Evolutionary conservation across 2,797 vertebrate genomes (phyloP).

Genomic region (Morelia viridis): DNA sequence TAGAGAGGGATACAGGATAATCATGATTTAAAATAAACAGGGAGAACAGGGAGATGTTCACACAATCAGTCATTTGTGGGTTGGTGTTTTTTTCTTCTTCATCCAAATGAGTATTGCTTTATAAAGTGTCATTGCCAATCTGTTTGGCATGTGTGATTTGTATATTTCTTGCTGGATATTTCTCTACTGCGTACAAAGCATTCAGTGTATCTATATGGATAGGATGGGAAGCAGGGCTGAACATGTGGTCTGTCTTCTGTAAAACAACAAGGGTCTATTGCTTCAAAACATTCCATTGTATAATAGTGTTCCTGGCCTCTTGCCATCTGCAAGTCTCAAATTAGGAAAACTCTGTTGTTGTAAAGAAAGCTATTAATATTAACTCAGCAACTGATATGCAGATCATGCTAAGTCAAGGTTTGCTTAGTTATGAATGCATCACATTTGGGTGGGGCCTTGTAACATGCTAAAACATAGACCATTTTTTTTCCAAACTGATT

Average conservation of each 20-base stretch:
- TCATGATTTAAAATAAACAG: not conserved
- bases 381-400: not conserved
- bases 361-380: not conserved
- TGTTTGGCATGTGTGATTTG: not conserved
- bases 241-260: not conserved
- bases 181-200: not conserved
- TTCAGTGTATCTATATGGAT: constrained; percentile 6
- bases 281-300: constrained; percentile 18
- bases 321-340: not conserved
- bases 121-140: not conserved
- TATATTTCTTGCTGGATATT: not conserved
- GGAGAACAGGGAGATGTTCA: not conserved
- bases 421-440: not conserved
- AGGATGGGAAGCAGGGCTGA: not conserved
- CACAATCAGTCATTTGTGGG: not conserved
- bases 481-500: not conserved
- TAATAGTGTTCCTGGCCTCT: not conserved
- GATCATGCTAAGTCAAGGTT: not conserved
- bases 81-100: not conserved
- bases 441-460: not conserved
- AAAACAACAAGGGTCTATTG: constrained; percentile 11
- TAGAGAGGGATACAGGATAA: not conserved
- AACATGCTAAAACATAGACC: not conserved
- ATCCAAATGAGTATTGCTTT: not conserved
- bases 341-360: not conserved